Conservation (phyloP, 1,140 invertebrate species). For the Pogonus chalceus region DNA sequence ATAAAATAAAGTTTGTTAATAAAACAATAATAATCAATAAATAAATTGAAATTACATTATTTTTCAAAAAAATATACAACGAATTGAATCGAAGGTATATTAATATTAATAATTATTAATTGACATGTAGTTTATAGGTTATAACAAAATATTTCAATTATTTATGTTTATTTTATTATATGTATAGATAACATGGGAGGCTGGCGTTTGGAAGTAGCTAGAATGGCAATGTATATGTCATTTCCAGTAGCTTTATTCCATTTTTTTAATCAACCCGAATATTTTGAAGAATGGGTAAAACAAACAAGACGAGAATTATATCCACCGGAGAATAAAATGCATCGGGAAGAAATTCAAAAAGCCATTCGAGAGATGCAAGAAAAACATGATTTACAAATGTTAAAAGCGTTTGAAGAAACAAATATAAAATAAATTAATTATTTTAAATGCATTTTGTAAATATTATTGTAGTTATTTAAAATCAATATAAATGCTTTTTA, state of each 20-base stretch:
- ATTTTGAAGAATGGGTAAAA: slow-evolving; percentile 70
- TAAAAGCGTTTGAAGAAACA: slow-evolving; percentile 35
- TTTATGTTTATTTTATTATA: too few relatives aligned
- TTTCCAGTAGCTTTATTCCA: slow-evolving; percentile 79
- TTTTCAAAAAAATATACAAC: too few relatives aligned
- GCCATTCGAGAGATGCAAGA: slow-evolving; percentile 46
- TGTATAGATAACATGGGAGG: slow-evolving; percentile 48
- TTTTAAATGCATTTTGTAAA: too few relatives aligned
- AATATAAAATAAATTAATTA: slow-evolving; percentile 14
- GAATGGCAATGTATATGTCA: slow-evolving; percentile 74
- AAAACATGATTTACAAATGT: slow-evolving; percentile 37
- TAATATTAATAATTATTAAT: too few relatives aligned
- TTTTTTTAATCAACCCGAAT: slow-evolving; percentile 72
- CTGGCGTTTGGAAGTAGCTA: slow-evolving; percentile 69
- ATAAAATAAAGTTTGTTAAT: too few relatives aligned
- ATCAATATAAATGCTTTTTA: too few relatives aligned
- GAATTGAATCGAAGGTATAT: too few relatives aligned
- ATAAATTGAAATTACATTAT: too few relatives aligned
- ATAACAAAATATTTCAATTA: too few relatives aligned
- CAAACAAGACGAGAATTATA: slow-evolving; percentile 56
- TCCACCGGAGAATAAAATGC: slow-evolving; percentile 52
- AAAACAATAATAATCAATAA: too few relatives aligned
- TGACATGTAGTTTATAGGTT: too few relatives aligned
- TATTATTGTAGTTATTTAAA: too few relatives aligned
- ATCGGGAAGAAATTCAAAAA: slow-evolving; percentile 45